phyloP scores from a whole-genome alignment of 2,113 vertebrate species.

The Hymenochirus boettgeri region DNA sequence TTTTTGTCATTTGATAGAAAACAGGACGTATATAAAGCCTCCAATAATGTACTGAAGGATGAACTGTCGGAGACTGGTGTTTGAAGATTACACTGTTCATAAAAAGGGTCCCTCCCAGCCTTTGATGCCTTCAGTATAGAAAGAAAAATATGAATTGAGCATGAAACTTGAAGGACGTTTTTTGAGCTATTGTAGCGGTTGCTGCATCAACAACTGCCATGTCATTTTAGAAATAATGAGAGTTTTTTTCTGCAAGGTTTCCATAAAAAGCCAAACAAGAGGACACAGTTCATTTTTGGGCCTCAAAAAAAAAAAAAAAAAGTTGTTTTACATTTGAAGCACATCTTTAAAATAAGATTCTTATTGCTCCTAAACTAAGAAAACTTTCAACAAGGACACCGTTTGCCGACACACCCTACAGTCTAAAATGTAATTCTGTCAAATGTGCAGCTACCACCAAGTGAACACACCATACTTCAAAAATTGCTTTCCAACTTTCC shows the following conservation, averaged over 20 bases:
- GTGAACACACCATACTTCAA: slow-evolving; percentile 43
- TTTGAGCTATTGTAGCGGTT: slow-evolving; percentile 47
- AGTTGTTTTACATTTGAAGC: slow-evolving; percentile 43
- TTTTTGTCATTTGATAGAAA: slow-evolving; percentile 55
- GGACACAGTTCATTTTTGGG: slow-evolving; percentile 50
- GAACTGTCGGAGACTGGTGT: slow-evolving; percentile 46
- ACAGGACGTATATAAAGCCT: slow-evolving; percentile 70
- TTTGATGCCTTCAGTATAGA: slow-evolving; percentile 55
- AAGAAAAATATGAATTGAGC: slow-evolving; percentile 50
- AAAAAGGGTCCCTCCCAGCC: slow-evolving; percentile 47
- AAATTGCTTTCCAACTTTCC: slow-evolving; percentile 45
- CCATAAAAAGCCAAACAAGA: slow-evolving; percentile 51
- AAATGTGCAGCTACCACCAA: slow-evolving; percentile 58
- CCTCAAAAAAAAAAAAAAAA: too few relatives aligned
- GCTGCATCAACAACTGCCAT: slow-evolving; percentile 55
- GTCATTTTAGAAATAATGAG: slow-evolving; percentile 44
- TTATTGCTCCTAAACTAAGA: too few relatives aligned
- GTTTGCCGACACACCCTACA: neutral
- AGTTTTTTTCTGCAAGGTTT: slow-evolving; percentile 53
- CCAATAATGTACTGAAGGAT: slow-evolving; percentile 71
- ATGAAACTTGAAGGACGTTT: slow-evolving; percentile 55
- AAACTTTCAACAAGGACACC: neutral
- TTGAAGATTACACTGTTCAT: slow-evolving; percentile 50
- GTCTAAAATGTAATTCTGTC: neutral
- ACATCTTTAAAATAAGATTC: neutral